These are phyloP conservation scores for Podarcis cretensis DNA, from an alignment of 2,113 vertebrate genomes.

Conservation along the genomic window DNA sequence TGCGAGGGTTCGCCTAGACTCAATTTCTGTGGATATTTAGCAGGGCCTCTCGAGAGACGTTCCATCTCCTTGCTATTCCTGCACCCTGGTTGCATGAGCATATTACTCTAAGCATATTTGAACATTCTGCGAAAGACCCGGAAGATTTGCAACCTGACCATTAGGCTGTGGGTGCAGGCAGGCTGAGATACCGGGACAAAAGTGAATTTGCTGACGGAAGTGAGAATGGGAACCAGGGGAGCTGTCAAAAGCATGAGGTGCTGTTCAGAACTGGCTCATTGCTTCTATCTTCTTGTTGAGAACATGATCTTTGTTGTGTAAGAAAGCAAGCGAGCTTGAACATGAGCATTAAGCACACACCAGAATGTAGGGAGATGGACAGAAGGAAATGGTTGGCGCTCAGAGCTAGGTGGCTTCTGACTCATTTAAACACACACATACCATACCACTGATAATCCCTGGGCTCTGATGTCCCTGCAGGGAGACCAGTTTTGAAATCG, in stretches of 20 bases:
- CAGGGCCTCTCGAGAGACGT: background rate
- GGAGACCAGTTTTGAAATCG: conserved; percentile 21
- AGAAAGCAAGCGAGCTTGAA: background rate
- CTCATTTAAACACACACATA: background rate
- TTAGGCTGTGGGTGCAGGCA: background rate
- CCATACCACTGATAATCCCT: background rate
- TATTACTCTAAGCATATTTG: background rate
- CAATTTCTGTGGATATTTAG: background rate
- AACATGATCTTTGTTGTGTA: background rate
- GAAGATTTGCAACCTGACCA: background rate
- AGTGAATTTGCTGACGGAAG: background rate
- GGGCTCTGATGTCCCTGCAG: background rate
- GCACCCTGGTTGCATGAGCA: background rate
- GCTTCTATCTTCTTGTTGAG: background rate
- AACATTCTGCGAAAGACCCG: background rate
- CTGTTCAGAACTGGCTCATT: background rate
- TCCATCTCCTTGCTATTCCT: background rate
- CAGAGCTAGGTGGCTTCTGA: background rate
- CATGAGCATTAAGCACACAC: background rate
- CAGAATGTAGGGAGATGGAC: background rate
- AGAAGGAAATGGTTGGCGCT: background rate
- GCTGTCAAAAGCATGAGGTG: background rate
- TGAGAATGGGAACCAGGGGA: background rate
- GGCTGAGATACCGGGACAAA: background rate
- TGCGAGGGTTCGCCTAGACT: background rate